phyloP scores from a whole-genome alignment of 2,888 invertebrate species.

The Hirtodrosophila alboralis region DNA sequence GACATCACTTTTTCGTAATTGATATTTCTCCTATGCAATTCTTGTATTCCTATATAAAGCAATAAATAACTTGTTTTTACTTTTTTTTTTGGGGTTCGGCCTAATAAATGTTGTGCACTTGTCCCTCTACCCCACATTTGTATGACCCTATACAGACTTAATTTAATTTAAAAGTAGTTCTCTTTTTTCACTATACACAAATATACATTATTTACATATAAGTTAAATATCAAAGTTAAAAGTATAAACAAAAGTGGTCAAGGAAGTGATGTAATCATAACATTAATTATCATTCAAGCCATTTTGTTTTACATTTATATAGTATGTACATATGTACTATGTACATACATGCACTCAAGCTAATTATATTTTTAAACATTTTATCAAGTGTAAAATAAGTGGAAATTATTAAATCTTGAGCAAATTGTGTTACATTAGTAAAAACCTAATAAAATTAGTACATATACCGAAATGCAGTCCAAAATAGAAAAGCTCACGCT shows the following conservation, averaged over 20 bases:
- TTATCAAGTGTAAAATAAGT: slow-evolving; percentile 32
- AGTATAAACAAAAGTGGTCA: slow-evolving; percentile 50
- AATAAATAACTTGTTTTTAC: slow-evolving; percentile 78
- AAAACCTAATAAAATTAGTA: slow-evolving; percentile 34
- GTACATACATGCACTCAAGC: slow-evolving; percentile 28
- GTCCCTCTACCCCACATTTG: slow-evolving; percentile 27
- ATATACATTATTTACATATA: slow-evolving; percentile 80
- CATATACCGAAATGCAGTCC: slow-evolving; percentile 42
- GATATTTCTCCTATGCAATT: slow-evolving; percentile 78
- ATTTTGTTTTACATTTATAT: slow-evolving; percentile 24
- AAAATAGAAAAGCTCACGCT: slow-evolving; percentile 32
- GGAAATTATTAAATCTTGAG: slow-evolving; percentile 65
- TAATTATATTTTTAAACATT: slow-evolving; percentile 34
- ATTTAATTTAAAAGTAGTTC: slow-evolving; percentile 74
- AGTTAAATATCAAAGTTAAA: slow-evolving; percentile 53
- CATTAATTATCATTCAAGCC: slow-evolving; percentile 45
- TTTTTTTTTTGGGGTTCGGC: slow-evolving; percentile 37
- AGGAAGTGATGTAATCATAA: slow-evolving; percentile 32
- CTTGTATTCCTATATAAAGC: slow-evolving; percentile 80
- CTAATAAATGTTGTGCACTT: slow-evolving; percentile 60
- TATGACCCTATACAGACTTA: slow-evolving; percentile 76
- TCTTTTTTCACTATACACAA: slow-evolving; percentile 72
- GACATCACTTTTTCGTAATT: slow-evolving; percentile 82
- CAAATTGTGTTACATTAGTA: slow-evolving; percentile 70
- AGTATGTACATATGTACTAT: slow-evolving; percentile 20